A percentile compares a stretch with the other conserved stretches of the same genome.
phyloP scores from a whole-genome alignment of 2,888 invertebrate genomes.

The Agriopis marginaria region DNA sequence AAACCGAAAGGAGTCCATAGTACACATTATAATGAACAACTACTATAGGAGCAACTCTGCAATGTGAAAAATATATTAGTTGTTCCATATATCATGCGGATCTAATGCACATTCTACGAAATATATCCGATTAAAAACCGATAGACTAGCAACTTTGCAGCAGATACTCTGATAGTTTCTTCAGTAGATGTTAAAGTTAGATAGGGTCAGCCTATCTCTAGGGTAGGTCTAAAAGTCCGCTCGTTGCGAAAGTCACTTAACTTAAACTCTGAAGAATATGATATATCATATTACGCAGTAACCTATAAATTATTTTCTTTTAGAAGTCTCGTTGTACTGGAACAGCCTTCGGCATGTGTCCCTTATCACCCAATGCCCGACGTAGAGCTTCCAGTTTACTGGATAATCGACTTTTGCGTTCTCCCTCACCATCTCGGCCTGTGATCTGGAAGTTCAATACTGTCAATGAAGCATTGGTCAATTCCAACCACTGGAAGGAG shows the following conservation, averaged over 20 bases:
- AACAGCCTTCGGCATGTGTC: constrained; percentile 60
- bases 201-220: neutral
- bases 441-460: constrained; percentile 78
- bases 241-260: too few relatives aligned
- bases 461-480: constrained; percentile 73
- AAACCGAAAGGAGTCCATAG: too few relatives aligned
- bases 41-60: too few relatives aligned
- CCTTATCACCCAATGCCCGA: constrained; percentile 69
- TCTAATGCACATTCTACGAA: too few relatives aligned
- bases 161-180: too few relatives aligned
- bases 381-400: constrained; percentile 68
- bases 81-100: too few relatives aligned
- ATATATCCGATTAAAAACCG: too few relatives aligned
- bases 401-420: constrained; percentile 62
- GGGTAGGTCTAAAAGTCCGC: too few relatives aligned
- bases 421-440: constrained; percentile 60
- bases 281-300: neutral
- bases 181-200: neutral
- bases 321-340: constrained; percentile 62
- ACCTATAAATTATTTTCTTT: constrained; percentile 15
- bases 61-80: too few relatives aligned
- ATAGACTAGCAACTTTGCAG: too few relatives aligned
- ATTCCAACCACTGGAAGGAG: constrained; percentile 72
- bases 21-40: too few relatives aligned
- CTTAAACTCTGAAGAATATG: too few relatives aligned